Conservation (phyloP, 2,888 invertebrate species). For the Celastrina argiolus region DNA sequence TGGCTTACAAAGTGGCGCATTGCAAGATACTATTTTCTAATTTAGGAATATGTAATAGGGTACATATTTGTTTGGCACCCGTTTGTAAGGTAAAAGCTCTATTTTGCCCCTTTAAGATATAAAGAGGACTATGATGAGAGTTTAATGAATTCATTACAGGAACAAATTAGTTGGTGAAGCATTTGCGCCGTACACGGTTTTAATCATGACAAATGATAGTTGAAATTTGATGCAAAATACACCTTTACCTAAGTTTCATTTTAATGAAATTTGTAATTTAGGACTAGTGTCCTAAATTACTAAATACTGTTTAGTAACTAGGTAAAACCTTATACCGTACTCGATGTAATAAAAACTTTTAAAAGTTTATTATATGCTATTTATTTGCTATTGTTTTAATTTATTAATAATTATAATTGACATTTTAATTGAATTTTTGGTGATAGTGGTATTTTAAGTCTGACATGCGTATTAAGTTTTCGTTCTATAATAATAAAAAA, state of each 20-base stretch:
- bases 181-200: slow-evolving; percentile 19
- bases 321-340: no score
- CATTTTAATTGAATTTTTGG: no score
- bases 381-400: no score
- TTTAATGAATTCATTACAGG: slow-evolving; percentile 25
- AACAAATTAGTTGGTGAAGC: slow-evolving; percentile 24
- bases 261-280: not conserved
- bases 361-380: no score
- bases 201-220: slow-evolving; percentile 23
- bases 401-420: no score
- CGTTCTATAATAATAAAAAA: no score
- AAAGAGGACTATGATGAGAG: slow-evolving; percentile 25
- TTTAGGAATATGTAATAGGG: slow-evolving; percentile 25
- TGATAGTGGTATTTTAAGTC: no score
- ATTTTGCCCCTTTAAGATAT: slow-evolving; percentile 25
- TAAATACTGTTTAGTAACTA: no score
- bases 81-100: slow-evolving; percentile 23
- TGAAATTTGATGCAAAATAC: not conserved
- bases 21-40: slow-evolving; percentile 26
- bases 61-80: slow-evolving; percentile 21
- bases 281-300: no score
- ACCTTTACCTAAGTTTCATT: not conserved
- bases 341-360: no score
- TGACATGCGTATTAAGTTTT: no score
- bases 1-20: slow-evolving; percentile 27